A percentile compares a stretch with the other conserved stretches of the same genome.
phyloP scores from a whole-genome alignment of 2,113 vertebrate genomes.

The Chionis minor region DNA sequence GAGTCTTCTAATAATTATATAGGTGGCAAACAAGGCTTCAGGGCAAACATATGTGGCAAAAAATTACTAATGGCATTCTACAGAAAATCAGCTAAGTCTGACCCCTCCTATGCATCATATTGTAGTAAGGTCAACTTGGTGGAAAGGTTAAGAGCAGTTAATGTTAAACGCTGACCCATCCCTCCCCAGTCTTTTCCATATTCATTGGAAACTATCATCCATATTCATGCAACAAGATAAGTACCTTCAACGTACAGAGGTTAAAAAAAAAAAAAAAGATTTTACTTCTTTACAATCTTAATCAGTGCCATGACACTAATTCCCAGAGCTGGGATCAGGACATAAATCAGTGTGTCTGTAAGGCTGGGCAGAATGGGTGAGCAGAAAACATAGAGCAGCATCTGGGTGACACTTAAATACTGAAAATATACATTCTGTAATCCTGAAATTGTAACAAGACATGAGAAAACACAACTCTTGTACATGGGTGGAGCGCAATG shows the following conservation, averaged over 20 bases:
- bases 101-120: slow-evolving; percentile 55
- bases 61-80: slow-evolving; percentile 74
- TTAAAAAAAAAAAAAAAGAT: slow-evolving; percentile 32
- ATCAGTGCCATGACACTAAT: slow-evolving; percentile 45
- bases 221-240: slow-evolving; percentile 74
- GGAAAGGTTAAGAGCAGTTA: slow-evolving; percentile 70
- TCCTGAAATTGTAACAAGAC: not conserved
- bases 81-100: slow-evolving; percentile 45
- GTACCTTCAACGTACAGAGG: slow-evolving; percentile 67
- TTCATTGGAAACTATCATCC: slow-evolving; percentile 67
- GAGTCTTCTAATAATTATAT: slow-evolving; percentile 80
- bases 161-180: slow-evolving; percentile 70
- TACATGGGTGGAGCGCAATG: not conserved
- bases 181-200: slow-evolving; percentile 71
- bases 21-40: slow-evolving; percentile 72
- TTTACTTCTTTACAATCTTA: slow-evolving; percentile 55
- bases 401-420: not conserved
- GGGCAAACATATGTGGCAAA: slow-evolving; percentile 66
- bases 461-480: not conserved
- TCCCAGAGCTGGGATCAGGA: slow-evolving; percentile 47
- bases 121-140: slow-evolving; percentile 35
- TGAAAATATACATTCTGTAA: not conserved
- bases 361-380: not conserved
- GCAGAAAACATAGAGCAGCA: not conserved
- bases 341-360: slow-evolving; percentile 11